phyloP scores from a whole-genome alignment of 2,797 vertebrate species.

The Phrynocephalus vlangalii region DNA sequence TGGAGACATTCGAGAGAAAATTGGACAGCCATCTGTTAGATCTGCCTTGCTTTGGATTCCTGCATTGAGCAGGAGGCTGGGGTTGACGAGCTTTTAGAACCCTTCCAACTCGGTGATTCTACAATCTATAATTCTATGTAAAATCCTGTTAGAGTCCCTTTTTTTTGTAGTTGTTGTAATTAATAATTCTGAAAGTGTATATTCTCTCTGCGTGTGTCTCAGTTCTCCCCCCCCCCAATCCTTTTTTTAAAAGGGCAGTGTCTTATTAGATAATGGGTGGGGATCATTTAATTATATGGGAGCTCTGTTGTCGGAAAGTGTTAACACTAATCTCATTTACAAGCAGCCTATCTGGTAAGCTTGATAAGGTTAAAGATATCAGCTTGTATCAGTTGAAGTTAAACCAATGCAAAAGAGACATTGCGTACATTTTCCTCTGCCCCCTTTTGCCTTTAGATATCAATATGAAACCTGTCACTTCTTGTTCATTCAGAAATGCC shows the following conservation, averaged over 20 bases:
- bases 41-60: no score
- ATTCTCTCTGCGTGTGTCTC: conserved; percentile 49
- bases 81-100: no score
- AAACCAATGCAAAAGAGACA: conserved; percentile 60
- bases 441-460: conserved; percentile 58
- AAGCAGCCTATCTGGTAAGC: conserved; percentile 58
- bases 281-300: conserved; percentile 68
- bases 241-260: conserved; percentile 55
- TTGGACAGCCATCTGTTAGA: no score
- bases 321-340: conserved; percentile 75
- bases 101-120: no score
- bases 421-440: conserved; percentile 56
- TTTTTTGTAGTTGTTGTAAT: conserved; percentile 57
- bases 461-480: conserved; percentile 66
- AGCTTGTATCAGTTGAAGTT: conserved; percentile 65
- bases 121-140: neutral
- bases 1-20: no score
- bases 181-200: conserved; percentile 60
- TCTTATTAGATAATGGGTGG: conserved; percentile 67
- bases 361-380: conserved; percentile 74
- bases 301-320: conserved; percentile 69
- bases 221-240: conserved; percentile 1
- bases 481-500: conserved; percentile 65
- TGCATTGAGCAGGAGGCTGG: no score
- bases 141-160: conserved; percentile 23